Evolutionary conservation across 2,797 vertebrate species (phyloP), one percentile per base, ranked within the genome.

Genomic region (Ceyx erithaca): DNA sequence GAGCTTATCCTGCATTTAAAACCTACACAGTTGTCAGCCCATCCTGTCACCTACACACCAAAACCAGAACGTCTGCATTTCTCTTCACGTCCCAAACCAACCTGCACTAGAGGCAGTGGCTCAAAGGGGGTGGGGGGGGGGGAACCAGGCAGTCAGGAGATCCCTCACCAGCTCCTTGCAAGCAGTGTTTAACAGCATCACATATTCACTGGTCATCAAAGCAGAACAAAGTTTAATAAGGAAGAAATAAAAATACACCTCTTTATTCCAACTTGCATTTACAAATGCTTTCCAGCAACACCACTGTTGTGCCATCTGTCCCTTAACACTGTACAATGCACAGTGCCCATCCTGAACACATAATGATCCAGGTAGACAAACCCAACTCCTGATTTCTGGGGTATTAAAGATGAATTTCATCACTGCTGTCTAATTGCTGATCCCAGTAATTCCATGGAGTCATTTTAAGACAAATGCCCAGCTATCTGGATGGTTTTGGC

Each of bases 131-230:
- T 14, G 14, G 5, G 25, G 8, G 10, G 10, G 28, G 2, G 10
- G 14, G 33, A 79, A 48, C 37, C 37, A 62, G 40, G 16, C 73
- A 11, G 23, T 59, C 64, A 80, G 58, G n/a, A 78, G 6, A 92
- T 40, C 23, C 28, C 19, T 81, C 45, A 55, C 18, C 15, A 67
- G 43, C 14, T 75, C 58, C 20, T 75, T 26, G 45, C 3, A 83
- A 46, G 57, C n/a, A 63, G 52, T 9, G 7, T 52, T 81, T 77
- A 93, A 81, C n/a, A 76, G 35, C 48, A 86, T 59, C 54, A 72
- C 76, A 85, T 84, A 76, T 25, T 54, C 40, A 85, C 52, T 35
- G 7, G 28, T 76, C 64, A 85, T 86, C 80, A 88, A 94, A 95
- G 62, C 23, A 52, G 30, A 93, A 58, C 25, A 14, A 91, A 88